Conservation (phyloP, 2,113 vertebrate genomes). For the Monopterus albus region DNA sequence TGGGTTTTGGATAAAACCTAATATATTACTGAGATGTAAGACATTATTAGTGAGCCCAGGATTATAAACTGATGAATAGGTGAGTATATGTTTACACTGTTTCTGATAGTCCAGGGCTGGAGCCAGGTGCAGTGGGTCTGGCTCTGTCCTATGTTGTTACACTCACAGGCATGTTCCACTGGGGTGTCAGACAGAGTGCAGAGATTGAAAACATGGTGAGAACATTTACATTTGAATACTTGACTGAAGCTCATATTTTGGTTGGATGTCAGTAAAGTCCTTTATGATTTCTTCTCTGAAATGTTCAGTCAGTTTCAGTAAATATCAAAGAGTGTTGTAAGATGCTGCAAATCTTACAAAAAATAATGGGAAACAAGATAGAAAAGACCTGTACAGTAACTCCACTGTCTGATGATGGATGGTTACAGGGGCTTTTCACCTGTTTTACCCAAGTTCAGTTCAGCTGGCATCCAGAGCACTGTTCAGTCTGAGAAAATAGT, state of each 20-base stretch:
- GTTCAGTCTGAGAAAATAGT: too few relatives aligned
- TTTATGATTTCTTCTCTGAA: neutral
- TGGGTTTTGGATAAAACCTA: neutral
- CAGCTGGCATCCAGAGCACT: too few relatives aligned
- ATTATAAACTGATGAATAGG: neutral
- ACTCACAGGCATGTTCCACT: constrained; percentile 96
- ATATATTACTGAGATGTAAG: neutral
- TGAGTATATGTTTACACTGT: neutral
- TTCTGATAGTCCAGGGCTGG: constrained; percentile 79
- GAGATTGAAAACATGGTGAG: constrained; percentile 97
- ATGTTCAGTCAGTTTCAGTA: neutral
- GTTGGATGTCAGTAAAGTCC: neutral
- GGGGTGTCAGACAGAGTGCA: constrained; percentile 94
- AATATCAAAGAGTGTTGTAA: neutral
- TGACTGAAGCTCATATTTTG: neutral
- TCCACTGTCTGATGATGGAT: neutral
- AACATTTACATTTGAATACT: neutral
- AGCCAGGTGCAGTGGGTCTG: constrained; percentile 91
- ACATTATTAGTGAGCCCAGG: neutral
- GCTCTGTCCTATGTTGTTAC: constrained; percentile 91
- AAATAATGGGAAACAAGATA: too few relatives aligned
- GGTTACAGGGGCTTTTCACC: neutral
- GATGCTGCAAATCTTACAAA: neutral
- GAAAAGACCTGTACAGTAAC: neutral
- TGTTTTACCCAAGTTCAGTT: too few relatives aligned